These are phyloP conservation scores for Xenopus laevis DNA, from an alignment of 2,113 vertebrate species.

Conservation along the genomic window DNA sequence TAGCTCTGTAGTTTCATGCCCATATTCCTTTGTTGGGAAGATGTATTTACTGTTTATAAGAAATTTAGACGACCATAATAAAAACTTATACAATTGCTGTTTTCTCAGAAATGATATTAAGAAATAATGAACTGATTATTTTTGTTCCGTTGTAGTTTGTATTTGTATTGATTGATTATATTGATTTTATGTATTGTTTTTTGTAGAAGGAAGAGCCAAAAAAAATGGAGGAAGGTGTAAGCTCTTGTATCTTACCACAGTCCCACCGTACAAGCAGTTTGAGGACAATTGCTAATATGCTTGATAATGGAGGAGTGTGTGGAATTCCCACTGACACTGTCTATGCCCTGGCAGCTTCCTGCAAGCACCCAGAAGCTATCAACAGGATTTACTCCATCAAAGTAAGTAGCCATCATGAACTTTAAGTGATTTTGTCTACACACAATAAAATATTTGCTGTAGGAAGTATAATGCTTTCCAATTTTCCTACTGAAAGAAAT, in stretches of 20 bases:
- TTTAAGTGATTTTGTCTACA: background rate
- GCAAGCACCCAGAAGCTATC: slow-evolving; percentile 79
- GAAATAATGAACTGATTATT: no score
- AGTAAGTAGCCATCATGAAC: slow-evolving; percentile 56
- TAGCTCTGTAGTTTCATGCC: no score
- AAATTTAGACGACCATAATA: no score
- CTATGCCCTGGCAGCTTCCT: slow-evolving; percentile 84
- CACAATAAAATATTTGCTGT: background rate
- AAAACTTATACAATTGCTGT: no score
- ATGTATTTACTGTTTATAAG: no score
- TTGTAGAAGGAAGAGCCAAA: slow-evolving; percentile 45
- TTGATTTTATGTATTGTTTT: background rate
- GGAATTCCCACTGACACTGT: slow-evolving; percentile 85
- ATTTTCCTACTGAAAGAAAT: no score
- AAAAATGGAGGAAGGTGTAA: slow-evolving; percentile 27
- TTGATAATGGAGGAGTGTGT: slow-evolving; percentile 72
- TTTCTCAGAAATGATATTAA: no score
- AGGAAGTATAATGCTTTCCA: no score
- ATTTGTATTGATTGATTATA: no score
- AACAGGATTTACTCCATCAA: slow-evolving; percentile 85
- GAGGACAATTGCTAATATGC: slow-evolving; percentile 65
- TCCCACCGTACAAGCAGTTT: slow-evolving; percentile 75
- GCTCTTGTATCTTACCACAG: slow-evolving; percentile 60
- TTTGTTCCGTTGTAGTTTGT: no score
- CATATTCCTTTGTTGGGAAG: no score